These are phyloP conservation scores for Pardalotus punctatus DNA, from an alignment of 2,113 vertebrate species.

Conservation along the genomic window DNA sequence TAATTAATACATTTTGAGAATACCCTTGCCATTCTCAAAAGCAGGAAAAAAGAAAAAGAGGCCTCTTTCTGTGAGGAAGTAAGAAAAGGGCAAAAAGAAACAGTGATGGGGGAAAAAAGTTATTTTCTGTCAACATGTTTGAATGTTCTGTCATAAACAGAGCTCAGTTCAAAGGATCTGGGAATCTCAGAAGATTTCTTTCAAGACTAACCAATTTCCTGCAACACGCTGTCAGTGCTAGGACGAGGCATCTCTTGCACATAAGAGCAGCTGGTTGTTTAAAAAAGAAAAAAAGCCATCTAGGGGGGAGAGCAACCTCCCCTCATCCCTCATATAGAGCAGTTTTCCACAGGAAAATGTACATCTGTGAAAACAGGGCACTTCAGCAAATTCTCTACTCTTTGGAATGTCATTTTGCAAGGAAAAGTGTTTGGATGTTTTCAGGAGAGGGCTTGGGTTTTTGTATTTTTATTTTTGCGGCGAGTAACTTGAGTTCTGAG, in stretches of 20 bases:
- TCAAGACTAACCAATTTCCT: background rate
- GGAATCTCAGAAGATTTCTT: background rate
- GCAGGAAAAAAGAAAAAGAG: background rate
- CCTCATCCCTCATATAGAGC: background rate
- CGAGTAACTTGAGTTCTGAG: background rate
- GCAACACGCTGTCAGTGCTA: background rate
- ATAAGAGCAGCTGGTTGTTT: background rate
- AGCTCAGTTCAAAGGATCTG: conserved; percentile 6
- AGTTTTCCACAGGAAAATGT: background rate
- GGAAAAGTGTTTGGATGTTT: background rate
- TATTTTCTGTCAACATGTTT: background rate
- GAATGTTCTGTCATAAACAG: background rate
- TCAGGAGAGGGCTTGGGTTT: background rate
- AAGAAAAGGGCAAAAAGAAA: background rate
- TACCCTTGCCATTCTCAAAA: background rate
- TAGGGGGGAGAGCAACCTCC: background rate
- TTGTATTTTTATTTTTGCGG: background rate
- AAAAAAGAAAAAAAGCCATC: background rate
- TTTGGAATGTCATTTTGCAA: background rate
- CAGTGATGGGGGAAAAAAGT: background rate
- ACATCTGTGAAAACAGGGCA: background rate
- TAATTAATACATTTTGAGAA: too few relatives aligned
- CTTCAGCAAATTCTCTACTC: background rate
- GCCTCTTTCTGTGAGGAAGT: background rate
- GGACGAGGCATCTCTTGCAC: background rate